Evolutionary conservation across 37 sponge, comb jelly and placozoan genomes (phyloP).

Genomic region (Beroe forskalii): DNA sequence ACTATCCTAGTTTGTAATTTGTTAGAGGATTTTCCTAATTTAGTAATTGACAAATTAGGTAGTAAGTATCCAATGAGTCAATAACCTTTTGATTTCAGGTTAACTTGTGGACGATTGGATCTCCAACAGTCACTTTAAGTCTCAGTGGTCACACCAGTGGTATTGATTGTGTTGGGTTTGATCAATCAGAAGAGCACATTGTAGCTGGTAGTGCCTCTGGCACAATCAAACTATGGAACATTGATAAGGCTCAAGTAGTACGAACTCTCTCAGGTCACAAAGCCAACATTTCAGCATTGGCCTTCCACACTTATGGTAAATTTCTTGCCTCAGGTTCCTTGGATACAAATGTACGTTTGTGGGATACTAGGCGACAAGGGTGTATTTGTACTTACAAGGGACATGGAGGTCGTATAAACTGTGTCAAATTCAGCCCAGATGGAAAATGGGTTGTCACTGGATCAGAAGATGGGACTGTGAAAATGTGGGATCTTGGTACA

Average conservation of each 20-base stretch:
- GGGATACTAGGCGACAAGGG: constrained; percentile 96
- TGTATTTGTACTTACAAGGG: constrained; percentile 94
- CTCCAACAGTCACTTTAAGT: constrained; percentile 69
- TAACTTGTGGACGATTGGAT: constrained; percentile 62
- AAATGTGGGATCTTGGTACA: constrained; percentile 90
- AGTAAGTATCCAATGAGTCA: too few relatives aligned
- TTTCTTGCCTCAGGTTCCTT: constrained; percentile 95
- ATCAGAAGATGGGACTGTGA: constrained; percentile 79
- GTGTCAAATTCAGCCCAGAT: constrained; percentile 94
- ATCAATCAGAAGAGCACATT: constrained; percentile 80
- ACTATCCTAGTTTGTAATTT: too few relatives aligned
- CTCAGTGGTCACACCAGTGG: constrained; percentile 87
- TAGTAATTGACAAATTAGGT: too few relatives aligned
- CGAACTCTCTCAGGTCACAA: constrained; percentile 93
- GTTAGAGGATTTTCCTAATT: too few relatives aligned
- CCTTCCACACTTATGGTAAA: constrained; percentile 95
- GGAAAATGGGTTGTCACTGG: constrained; percentile 94
- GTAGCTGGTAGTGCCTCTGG: constrained; percentile 92
- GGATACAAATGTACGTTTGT: constrained; percentile 85
- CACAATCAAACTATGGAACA: constrained; percentile 87
- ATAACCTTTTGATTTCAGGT: too few relatives aligned
- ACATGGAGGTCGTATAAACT: constrained; percentile 83
- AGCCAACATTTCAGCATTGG: constrained; percentile 75
- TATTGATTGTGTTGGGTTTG: constrained; percentile 88
- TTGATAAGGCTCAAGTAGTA: constrained; percentile 79